Evolutionary conservation across 2,888 invertebrate genomes (phyloP).

Genomic region (Sympetrum striolatum): DNA sequence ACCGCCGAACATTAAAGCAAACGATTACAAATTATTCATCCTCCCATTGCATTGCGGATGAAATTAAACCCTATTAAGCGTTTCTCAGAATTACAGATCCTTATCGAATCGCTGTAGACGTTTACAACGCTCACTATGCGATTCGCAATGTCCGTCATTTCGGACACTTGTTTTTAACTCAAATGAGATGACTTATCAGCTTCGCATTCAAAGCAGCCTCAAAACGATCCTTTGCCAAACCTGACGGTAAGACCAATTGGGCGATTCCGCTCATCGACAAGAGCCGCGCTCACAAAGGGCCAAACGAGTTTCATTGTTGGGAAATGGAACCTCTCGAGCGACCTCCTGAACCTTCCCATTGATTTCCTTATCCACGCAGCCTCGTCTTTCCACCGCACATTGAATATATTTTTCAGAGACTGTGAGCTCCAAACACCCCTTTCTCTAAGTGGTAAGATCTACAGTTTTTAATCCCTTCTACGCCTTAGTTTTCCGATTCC

Average conservation of each 20-base stretch:
- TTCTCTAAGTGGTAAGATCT: neutral
- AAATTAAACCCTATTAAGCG: too few relatives aligned
- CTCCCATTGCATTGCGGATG: too few relatives aligned
- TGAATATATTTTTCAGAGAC: neutral
- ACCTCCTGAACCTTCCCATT: neutral
- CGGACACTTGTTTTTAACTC: neutral
- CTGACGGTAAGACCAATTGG: neutral
- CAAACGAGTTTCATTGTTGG: slow-evolving; percentile 40
- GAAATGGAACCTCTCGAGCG: slow-evolving; percentile 12
- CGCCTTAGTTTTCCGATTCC: neutral
- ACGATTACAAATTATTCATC: too few relatives aligned
- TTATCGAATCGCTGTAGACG: too few relatives aligned
- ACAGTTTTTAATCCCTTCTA: neutral
- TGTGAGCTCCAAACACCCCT: neutral
- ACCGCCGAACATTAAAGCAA: too few relatives aligned
- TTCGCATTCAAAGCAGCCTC: neutral
- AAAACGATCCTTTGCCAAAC: neutral
- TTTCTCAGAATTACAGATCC: too few relatives aligned
- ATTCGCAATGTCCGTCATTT: neutral
- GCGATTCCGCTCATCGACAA: neutral
- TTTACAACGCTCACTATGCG: too few relatives aligned
- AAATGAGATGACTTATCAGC: neutral
- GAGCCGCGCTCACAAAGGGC: neutral
- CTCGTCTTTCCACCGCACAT: neutral
- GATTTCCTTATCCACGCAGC: neutral